Conservation (phyloP, 2,113 vertebrate species). For the Leucopsar rothschildi region DNA sequence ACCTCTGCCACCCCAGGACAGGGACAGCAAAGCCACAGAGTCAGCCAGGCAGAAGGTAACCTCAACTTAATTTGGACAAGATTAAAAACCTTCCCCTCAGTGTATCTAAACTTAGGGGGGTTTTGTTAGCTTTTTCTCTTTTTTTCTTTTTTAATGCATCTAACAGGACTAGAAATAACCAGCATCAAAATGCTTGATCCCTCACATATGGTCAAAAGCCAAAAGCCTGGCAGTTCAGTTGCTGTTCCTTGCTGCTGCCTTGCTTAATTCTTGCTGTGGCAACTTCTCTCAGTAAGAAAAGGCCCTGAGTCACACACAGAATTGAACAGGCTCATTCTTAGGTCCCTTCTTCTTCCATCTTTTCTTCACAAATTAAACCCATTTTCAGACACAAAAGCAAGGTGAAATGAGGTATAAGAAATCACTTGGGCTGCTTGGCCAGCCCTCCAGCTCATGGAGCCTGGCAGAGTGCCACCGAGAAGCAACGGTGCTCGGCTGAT, state of each 20-base stretch:
- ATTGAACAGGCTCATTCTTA: background rate
- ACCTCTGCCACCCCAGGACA: background rate
- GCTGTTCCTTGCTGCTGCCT: background rate
- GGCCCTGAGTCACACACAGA: fast-evolving
- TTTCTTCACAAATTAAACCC: background rate
- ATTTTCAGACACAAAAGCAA: background rate
- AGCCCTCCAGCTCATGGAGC: background rate
- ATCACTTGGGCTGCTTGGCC: background rate
- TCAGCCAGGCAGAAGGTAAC: background rate
- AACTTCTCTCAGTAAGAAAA: background rate
- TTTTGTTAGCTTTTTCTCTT: background rate
- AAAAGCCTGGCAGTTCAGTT: background rate
- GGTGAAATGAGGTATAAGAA: background rate
- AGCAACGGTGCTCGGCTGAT: background rate
- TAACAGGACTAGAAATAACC: background rate
- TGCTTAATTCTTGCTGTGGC: background rate
- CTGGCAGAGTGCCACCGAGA: background rate
- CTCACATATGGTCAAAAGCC: background rate
- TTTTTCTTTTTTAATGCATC: background rate
- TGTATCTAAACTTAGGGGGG: background rate
- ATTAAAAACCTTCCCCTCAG: background rate
- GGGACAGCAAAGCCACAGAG: background rate
- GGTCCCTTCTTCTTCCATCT: background rate
- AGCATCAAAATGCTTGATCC: background rate
- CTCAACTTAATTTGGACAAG: background rate